Base-by-base conservation (phyloP, 2,113 vertebrate species). In the Arothron firmamentum region DNA sequence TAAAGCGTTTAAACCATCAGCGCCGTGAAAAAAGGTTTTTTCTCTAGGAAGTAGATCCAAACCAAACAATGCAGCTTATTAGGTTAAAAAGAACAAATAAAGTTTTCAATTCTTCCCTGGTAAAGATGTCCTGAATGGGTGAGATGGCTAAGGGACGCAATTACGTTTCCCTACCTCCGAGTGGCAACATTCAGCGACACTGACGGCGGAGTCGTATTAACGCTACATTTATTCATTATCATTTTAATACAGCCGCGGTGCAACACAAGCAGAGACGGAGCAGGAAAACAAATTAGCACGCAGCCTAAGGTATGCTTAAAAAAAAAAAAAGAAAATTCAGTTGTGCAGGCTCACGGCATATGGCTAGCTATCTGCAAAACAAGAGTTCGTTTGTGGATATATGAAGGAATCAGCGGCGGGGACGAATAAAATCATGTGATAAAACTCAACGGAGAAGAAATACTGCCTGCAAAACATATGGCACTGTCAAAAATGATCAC, bases 371-470 rank as follows among this genome's bases (percentile, higher is more conserved):
- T 87, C 87, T 85, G 84, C 85, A 67, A 9, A 34, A 82, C 85
- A 83, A 87, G 81, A 84, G 80, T 89, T 87, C 79, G 84, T 87
- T 86, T 86, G 85, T 76, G 74, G 85, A 86, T 86, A 85, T 88
- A 87, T 77, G 80, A 85, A 80, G 78, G 81, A 87, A 87, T 88
- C 79, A 76, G 74, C 51, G 34, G 63, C 82, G 78, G 84, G 75
- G 82, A 87, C 83, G 81, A 85, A 90, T 90, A 88, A 89, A 90
- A 88, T 87, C 79, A 86, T 86, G 82, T 87, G 84, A 88, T 88
- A 89, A 88, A 91, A 90, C 85, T 81, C 85, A 88, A 86, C 87
- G 80, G 75, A 88, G 87, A 90, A 88, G 87, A 89, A 88, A 89
- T 89, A 88, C 88, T 84, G 87, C 79, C 75, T 59, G 72, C 43